Evolutionary conservation across 2,113 vertebrate species (phyloP).

Genomic region (Gracilinanus agilis): DNA sequence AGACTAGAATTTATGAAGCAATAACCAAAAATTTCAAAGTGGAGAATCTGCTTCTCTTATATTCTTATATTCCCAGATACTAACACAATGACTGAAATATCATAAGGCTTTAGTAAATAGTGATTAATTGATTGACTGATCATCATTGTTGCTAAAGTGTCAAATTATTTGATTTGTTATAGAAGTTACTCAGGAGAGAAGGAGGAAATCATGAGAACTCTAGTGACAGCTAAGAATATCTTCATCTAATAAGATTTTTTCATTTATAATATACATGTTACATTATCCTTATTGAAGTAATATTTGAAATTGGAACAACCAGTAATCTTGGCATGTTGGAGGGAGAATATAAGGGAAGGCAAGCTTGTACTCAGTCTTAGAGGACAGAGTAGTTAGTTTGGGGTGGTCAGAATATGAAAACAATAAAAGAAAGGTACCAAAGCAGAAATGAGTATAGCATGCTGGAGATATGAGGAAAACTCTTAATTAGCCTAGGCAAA

Average conservation of each 20-base stretch:
- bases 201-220: neutral
- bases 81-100: neutral
- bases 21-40: neutral
- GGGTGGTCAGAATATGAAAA: neutral
- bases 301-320: neutral
- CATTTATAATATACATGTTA: too few relatives aligned
- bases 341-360: neutral
- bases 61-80: neutral
- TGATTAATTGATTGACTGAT: neutral
- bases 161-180: neutral
- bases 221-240: neutral
- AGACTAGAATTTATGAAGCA: neutral
- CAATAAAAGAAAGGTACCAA: neutral
- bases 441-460: neutral
- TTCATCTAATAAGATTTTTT: neutral
- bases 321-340: neutral
- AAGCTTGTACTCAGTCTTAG: neutral
- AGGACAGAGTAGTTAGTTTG: neutral
- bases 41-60: neutral
- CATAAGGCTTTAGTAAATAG: neutral
- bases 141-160: neutral
- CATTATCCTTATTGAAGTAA: neutral
- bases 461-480: neutral
- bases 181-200: neutral
- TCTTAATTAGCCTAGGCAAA: neutral